These are phyloP conservation scores for Bombus confusus DNA, from an alignment of 1,140 invertebrate genomes.

Conservation along the genomic window DNA sequence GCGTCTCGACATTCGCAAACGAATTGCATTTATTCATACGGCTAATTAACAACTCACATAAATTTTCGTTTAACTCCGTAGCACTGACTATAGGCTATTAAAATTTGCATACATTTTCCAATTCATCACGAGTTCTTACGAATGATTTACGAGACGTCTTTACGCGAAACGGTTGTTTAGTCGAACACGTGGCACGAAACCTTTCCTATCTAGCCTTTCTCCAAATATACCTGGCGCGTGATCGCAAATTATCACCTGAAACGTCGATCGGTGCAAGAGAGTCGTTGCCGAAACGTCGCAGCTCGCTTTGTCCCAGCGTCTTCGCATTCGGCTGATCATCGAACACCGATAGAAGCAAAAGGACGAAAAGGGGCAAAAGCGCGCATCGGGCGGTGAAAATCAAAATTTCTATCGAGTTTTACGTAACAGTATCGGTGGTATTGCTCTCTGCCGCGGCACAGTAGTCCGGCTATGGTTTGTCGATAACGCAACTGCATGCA, in stretches of 20 bases:
- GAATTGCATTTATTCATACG: not conserved
- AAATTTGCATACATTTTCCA: not conserved
- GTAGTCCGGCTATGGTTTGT: constrained; percentile 40
- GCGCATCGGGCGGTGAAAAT: not conserved
- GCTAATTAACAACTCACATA: not conserved
- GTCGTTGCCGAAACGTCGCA: no score
- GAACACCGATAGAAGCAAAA: no score
- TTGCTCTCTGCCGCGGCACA: not conserved
- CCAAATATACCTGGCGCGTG: no score
- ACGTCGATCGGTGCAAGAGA: no score
- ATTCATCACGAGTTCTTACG: not conserved
- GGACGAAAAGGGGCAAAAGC: no score
- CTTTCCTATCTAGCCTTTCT: no score
- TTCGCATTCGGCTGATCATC: no score
- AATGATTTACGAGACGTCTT: not conserved
- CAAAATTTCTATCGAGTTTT: constrained; percentile 13
- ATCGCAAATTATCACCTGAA: no score
- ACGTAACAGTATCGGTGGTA: not conserved
- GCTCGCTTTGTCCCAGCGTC: no score
- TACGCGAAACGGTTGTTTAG: not conserved
- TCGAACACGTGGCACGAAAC: no score
- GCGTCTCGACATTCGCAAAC: not conserved
- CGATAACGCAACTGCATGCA: constrained; percentile 67
- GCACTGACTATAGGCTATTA: not conserved
- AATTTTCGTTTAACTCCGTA: not conserved